These are phyloP conservation scores for Fopius arisanus DNA, from an alignment of 1,140 invertebrate genomes.

Conservation along the genomic window DNA sequence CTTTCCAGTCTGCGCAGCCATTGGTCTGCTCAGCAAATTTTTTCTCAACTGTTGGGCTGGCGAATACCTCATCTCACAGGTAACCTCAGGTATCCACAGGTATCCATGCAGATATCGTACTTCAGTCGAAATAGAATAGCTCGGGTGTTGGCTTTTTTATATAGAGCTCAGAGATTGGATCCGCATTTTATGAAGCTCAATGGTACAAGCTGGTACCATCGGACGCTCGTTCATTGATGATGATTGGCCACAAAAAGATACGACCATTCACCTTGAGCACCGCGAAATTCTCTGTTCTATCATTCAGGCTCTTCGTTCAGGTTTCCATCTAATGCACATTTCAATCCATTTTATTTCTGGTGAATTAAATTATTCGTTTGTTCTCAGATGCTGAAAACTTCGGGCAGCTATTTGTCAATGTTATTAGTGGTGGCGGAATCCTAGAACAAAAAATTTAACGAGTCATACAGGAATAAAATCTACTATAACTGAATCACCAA, in stretches of 20 bases:
- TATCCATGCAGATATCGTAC: no score
- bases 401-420: neutral
- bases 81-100: no score
- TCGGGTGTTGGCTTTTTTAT: no score
- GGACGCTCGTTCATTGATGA: conserved; percentile 38
- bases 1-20: neutral
- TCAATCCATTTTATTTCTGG: neutral
- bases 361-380: neutral
- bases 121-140: no score
- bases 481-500: no score
- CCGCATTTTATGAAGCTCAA: conserved; percentile 43
- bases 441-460: neutral
- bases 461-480: no score
- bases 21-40: neutral
- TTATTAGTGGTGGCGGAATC: neutral
- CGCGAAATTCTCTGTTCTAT: conserved; percentile 45
- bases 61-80: neutral
- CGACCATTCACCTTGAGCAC: conserved; percentile 45
- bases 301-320: conserved; percentile 37
- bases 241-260: conserved; percentile 44
- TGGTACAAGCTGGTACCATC: conserved; percentile 44
- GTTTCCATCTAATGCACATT: no score
- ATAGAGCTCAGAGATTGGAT: conserved; percentile 44
- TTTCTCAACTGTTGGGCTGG: neutral
- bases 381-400: neutral